A percentile compares a stretch with the other conserved stretches of the same genome.
Evolutionary conservation across 2,888 invertebrate species (phyloP).

Genomic region (Macaria liturata): DNA sequence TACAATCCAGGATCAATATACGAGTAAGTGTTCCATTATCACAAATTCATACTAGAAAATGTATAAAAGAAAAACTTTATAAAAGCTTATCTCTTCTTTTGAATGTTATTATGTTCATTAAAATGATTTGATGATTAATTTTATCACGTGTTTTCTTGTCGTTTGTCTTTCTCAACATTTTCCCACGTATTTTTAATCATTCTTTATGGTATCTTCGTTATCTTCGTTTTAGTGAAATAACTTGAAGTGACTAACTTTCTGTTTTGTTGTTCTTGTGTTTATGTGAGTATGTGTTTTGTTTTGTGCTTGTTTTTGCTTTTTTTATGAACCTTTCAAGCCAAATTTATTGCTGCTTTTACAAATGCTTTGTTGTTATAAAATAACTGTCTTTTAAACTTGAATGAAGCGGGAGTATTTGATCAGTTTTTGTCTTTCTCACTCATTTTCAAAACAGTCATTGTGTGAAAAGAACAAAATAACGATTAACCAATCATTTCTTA

Average conservation of each 20-base stretch:
- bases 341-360: background rate
- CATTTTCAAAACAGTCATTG: too few relatives aligned
- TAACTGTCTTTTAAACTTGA: background rate
- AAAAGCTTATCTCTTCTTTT: too few relatives aligned
- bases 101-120: too few relatives aligned
- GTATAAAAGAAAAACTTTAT: too few relatives aligned
- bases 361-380: background rate
- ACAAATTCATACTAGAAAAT: too few relatives aligned
- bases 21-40: too few relatives aligned
- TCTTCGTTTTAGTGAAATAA: constrained; percentile 2
- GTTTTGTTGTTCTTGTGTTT: constrained; percentile 17
- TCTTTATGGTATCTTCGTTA: constrained; percentile 1
- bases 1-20: too few relatives aligned
- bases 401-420: background rate
- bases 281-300: constrained; percentile 33
- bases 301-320: constrained; percentile 20
- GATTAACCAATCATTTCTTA: too few relatives aligned
- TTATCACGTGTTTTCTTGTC: background rate
- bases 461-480: too few relatives aligned
- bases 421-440: too few relatives aligned
- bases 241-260: constrained; percentile 13
- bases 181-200: constrained; percentile 4
- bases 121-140: too few relatives aligned
- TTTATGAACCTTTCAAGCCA: background rate
- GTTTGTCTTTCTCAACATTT: background rate